A percentile compares a stretch with the other conserved stretches of the same genome.
phyloP scores from a whole-genome alignment of 2,888 invertebrate species.

The Ischnus inquisitorius region DNA sequence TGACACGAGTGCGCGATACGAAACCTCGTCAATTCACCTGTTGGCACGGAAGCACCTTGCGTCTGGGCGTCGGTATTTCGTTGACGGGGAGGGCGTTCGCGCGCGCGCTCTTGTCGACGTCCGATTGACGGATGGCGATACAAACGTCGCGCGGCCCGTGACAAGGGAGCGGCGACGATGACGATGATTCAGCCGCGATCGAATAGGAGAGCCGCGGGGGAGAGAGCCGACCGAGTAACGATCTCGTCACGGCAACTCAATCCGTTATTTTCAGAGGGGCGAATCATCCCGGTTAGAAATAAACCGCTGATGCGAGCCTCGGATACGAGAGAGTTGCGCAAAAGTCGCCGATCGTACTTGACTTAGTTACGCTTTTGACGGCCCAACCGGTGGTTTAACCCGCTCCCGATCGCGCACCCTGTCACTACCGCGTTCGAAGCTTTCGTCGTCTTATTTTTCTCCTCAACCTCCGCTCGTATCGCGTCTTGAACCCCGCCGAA shows the following conservation, averaged over 20 bases:
- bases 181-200: slow-evolving; percentile 53
- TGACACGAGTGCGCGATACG: slow-evolving; percentile 6
- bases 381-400: slow-evolving; percentile 65
- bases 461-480: neutral
- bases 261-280: slow-evolving; percentile 80
- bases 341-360: slow-evolving; percentile 79
- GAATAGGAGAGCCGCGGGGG: slow-evolving; percentile 13
- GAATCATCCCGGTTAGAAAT: slow-evolving; percentile 82
- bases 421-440: slow-evolving; percentile 32
- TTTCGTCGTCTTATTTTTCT: neutral
- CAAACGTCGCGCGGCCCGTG: neutral
- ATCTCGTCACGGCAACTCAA: slow-evolving; percentile 64
- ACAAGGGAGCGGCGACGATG: slow-evolving; percentile 2
- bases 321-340: slow-evolving; percentile 73
- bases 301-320: slow-evolving; percentile 71
- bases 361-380: slow-evolving; percentile 79
- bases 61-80: neutral
- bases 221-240: slow-evolving; percentile 48
- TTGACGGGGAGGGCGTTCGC: slow-evolving; percentile 1
- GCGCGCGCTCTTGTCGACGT: slow-evolving; percentile 11
- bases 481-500: neutral
- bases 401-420: slow-evolving; percentile 54
- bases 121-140: slow-evolving; percentile 36
- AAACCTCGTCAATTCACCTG: slow-evolving; percentile 48
- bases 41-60: slow-evolving; percentile 43